Evolutionary conservation across 2,888 invertebrate species (phyloP), one percentile per base, ranked within the genome.

Genomic region (Parapristionchus giblindavisi): DNA sequence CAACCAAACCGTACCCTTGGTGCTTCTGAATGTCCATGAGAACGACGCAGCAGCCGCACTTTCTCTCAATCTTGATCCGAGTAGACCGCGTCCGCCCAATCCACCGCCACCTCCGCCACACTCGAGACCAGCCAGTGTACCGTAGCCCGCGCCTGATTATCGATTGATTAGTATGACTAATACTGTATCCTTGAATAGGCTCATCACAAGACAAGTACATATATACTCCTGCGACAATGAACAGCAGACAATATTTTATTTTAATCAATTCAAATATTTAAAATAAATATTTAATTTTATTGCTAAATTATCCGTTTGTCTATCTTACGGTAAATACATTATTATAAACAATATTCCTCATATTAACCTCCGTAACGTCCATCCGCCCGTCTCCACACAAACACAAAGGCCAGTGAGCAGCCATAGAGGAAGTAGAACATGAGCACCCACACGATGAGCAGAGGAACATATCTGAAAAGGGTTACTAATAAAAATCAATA

Each of bases 21-120:
- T 71, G 21, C 56, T 34, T 29, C 70, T 34, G 40, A 71, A 71
- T 56, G 70, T 71, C 70, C 70, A 71, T 40, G 70, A 71, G 54
- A 71, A 65, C 0, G 63, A 65, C 6, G 68, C 68, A 17, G 68
- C 68, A 14, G 68, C 68, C 14, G 68, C 68, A 32, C 52, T 68
- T 24, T 68, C 68, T 17, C 68, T 52, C 2, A 52, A 36, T n/a
- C n/a, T n/a, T n/a, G n/a, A n/a, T n/a, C n/a, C n/a, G 17, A 43
- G 63, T 6, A 52, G 51, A 17, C 52, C n/a, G 8, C 68, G 1
- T 4, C 14, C 21, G 21, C 48, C 48, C 14, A 21, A 48, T 48
- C 11, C 48, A 11, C 14, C 21, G 2, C 51, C 24, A 4, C 27
- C 24, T 2, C 34, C 24, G 21, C 63, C 63, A 8, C 34, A 34